phyloP scores from a whole-genome alignment of 2,113 vertebrate species.

The Sarotherodon lohbergeri region DNA sequence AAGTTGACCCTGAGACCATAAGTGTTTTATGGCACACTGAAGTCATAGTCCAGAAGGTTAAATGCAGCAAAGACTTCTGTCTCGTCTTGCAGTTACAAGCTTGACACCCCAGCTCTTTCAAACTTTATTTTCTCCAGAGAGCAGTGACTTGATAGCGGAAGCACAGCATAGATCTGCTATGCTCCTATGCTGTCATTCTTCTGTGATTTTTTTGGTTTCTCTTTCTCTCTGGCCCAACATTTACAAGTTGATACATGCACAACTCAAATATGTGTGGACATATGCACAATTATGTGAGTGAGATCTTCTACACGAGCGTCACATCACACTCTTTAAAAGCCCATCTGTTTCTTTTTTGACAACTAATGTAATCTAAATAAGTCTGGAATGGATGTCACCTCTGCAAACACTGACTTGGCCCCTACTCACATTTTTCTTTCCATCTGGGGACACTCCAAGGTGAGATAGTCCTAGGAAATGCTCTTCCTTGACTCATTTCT shows the following conservation, averaged over 20 bases:
- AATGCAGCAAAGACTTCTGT: neutral
- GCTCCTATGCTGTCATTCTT: neutral
- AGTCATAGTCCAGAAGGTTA: neutral
- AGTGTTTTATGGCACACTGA: neutral
- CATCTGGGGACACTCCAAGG: neutral
- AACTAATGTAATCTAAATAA: conserved; percentile 7
- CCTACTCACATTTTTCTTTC: neutral
- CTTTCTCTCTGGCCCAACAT: neutral
- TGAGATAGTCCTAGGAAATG: neutral
- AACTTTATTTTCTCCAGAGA: neutral
- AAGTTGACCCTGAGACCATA: neutral
- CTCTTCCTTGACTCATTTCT: neutral
- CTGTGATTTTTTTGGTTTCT: neutral
- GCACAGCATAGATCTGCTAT: neutral
- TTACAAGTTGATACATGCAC: neutral
- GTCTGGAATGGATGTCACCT: conserved; percentile 1
- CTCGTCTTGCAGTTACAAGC: neutral
- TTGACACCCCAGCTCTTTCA: neutral
- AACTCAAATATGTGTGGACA: neutral
- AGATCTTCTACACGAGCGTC: neutral
- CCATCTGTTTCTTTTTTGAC: neutral
- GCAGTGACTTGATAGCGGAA: neutral
- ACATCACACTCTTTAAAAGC: neutral
- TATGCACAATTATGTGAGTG: neutral
- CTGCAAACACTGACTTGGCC: neutral